Evolutionary conservation across 1,140 invertebrate species (phyloP).

Genomic region (Mercenaria mercenaria): DNA sequence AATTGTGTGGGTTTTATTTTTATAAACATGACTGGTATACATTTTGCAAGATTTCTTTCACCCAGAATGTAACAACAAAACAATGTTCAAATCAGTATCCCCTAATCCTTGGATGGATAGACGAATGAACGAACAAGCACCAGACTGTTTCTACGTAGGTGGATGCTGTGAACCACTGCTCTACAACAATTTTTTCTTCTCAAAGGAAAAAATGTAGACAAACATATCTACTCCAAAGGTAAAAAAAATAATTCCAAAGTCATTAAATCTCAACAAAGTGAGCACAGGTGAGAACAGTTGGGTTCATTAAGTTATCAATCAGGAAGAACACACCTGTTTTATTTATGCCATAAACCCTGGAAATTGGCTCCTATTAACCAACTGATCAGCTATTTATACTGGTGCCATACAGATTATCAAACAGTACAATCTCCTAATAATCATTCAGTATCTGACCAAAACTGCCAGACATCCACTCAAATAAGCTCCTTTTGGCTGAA

Average conservation of each 20-base stretch:
- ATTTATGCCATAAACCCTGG: conserved; percentile 12
- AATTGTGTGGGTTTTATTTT: too few species aligned
- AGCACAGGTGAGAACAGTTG: background rate
- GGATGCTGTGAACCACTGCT: too few species aligned
- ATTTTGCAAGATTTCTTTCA: too few species aligned
- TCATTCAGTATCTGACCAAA: background rate
- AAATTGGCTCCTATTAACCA: conserved; percentile 16
- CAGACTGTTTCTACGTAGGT: too few species aligned
- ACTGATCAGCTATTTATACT: background rate
- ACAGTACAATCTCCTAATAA: background rate
- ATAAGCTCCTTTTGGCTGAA: too few species aligned
- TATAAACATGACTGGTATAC: too few species aligned
- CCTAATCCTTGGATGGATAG: too few species aligned
- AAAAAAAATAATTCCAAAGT: background rate
- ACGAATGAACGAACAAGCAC: too few species aligned
- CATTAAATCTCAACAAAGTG: background rate
- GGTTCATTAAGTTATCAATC: conserved; percentile 18
- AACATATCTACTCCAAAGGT: conserved; percentile 2
- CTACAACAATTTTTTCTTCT: too few species aligned
- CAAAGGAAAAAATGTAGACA: too few species aligned
- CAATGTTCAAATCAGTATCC: too few species aligned
- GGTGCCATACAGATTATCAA: background rate
- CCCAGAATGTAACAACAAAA: too few species aligned
- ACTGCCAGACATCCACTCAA: background rate
- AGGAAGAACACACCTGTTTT: conserved; percentile 7